Percentiles rank a stretch among this genome's conserved stretches.
phyloP scores from a whole-genome alignment of 2,113 vertebrate species.

The Psephotus haematonotus region DNA sequence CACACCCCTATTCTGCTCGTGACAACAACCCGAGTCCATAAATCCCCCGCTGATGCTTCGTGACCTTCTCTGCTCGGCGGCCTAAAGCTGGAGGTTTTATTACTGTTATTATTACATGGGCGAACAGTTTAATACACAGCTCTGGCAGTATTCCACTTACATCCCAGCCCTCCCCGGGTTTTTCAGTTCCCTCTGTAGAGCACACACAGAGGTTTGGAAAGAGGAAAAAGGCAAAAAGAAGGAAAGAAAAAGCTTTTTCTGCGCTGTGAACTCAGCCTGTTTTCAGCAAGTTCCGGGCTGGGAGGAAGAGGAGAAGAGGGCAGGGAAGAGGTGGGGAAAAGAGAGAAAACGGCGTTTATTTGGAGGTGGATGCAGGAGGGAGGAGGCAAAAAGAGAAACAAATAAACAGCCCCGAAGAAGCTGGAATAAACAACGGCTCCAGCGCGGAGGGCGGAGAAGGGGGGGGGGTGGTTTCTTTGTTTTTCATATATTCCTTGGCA shows the following conservation, averaged over 20 bases:
- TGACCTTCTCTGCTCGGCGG: constrained; percentile 71
- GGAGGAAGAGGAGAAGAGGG: neutral
- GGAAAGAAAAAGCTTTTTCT: neutral
- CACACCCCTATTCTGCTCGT: constrained; percentile 68
- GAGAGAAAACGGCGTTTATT: neutral
- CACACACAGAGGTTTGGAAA: neutral
- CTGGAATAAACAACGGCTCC: neutral
- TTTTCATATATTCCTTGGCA: neutral
- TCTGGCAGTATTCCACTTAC: constrained; percentile 8
- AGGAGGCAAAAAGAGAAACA: neutral
- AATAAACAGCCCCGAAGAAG: neutral
- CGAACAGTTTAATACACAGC: constrained; percentile 37
- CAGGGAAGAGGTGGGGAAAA: neutral
- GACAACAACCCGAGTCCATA: constrained; percentile 82
- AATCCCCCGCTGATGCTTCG: constrained; percentile 79
- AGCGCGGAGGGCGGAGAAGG: neutral
- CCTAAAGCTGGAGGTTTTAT: constrained; percentile 62
- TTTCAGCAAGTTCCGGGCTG: neutral
- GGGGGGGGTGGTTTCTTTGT: fast-evolving
- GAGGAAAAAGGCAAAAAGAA: fast-evolving
- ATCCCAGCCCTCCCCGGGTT: neutral
- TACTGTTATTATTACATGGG: constrained; percentile 74
- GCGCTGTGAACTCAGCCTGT: neutral
- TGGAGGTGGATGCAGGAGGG: neutral
- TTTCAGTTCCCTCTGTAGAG: neutral